Evolutionary conservation across 2,888 invertebrate species (phyloP), one percentile per base, ranked within the genome.

Genomic region (Ichneumoninae sp.): DNA sequence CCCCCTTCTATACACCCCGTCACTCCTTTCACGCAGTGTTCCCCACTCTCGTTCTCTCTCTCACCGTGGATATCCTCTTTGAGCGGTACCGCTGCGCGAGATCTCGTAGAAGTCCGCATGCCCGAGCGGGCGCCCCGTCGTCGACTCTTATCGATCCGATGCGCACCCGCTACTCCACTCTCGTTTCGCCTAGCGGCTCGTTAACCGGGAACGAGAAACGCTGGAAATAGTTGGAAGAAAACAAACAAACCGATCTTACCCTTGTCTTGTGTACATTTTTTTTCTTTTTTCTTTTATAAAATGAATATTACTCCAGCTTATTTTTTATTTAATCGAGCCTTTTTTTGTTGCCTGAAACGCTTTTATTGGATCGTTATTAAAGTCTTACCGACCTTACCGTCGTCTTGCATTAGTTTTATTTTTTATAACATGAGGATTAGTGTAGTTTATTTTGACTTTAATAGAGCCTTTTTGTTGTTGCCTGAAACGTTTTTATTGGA

Each of bases 111-210:
- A 66, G 60, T 84, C 77, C 78, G 73, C 68, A 77, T 81, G 75
- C 69, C 47, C 66, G 16, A 57, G 47, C 78, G 76, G n/a, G 68
- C 75, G 44, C 74, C 50, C 65, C 68, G 52, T 60, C 81, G 74
- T 63, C 75, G 66, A 74, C 54, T 81, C 79, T 36, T 89, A 89
- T 89, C 89, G 89, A 89, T 89, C 89, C 88, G 85, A 84, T 89
- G 89, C 88, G 88, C 88, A 85, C 81, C 85, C 86, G 80, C 71
- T 78, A 75, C 85, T 81, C 81, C 77, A 78, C 85, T 83, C 54
- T 26, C 36, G 70, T 76, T 57, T 60, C 30, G 36, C 36, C 68
- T 33, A 69, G 83, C 85, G 83, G 57, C 85, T 85, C 82, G 82
- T 85, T 83, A 77, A 52, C 73, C 50, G 26, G 47, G 33, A 63